Evolutionary conservation across 2,888 invertebrate species (phyloP).

Genomic region (Torymus aiolomorphi): DNA sequence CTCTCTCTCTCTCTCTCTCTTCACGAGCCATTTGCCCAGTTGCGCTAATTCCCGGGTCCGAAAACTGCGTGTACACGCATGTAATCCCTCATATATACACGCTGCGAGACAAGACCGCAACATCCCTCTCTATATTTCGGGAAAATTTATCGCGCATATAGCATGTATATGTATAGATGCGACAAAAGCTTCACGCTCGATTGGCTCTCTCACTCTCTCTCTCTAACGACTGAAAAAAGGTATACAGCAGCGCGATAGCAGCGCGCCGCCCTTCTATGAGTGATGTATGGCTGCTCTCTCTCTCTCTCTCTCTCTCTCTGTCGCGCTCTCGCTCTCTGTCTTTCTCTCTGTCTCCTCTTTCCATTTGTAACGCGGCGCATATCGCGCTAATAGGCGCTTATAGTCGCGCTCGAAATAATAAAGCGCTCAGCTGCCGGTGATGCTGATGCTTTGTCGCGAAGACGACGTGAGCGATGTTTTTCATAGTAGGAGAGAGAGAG

Average conservation of each 20-base stretch:
- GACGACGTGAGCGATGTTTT: too few relatives aligned
- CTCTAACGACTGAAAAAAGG: slow-evolving; percentile 53
- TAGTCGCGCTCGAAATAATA: neutral
- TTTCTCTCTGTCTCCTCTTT: neutral
- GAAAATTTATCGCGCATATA: slow-evolving; percentile 63
- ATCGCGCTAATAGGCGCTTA: slow-evolving; percentile 1
- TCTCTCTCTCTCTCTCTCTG: neutral
- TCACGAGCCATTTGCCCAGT: too few relatives aligned
- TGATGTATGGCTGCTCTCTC: slow-evolving; percentile 21
- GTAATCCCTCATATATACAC: neutral
- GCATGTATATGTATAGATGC: slow-evolving; percentile 57
- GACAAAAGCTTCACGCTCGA: slow-evolving; percentile 70
- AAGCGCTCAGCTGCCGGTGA: neutral
- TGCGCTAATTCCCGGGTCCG: too few relatives aligned
- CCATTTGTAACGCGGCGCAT: slow-evolving; percentile 40
- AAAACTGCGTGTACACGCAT: neutral
- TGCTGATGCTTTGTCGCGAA: too few relatives aligned
- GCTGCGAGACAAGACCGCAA: slow-evolving; percentile 53
- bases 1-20: too few relatives aligned
- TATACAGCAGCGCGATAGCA: slow-evolving; percentile 18
- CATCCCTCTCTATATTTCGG: slow-evolving; percentile 58
- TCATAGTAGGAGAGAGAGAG: too few relatives aligned
- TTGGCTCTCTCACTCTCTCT: slow-evolving; percentile 60
- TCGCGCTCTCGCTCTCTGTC: too few relatives aligned
- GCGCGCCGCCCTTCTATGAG: slow-evolving; percentile 31